Percentiles rank a stretch among this genome's conserved stretches.
Conservation (phyloP, 2,113 vertebrate species). For the Rhadina sibilatrix region DNA sequence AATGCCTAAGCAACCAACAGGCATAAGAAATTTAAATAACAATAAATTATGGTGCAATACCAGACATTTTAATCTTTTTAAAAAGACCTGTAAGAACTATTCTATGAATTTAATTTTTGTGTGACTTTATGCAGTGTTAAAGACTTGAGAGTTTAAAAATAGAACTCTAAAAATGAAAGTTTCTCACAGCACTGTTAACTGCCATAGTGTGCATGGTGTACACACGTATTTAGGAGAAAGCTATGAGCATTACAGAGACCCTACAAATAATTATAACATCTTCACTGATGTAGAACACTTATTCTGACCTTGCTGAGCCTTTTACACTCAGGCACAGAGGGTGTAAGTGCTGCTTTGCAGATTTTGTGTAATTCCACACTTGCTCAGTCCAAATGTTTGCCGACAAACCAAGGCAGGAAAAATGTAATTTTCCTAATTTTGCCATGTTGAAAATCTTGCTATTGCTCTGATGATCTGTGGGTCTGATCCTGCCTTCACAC, state of each 20-base stretch:
- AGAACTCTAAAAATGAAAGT: neutral
- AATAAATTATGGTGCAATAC: neutral
- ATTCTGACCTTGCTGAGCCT: neutral
- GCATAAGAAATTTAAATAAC: slow-evolving; percentile 21
- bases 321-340: neutral
- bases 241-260: neutral
- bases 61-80: slow-evolving; percentile 13
- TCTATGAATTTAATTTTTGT: neutral
- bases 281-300: neutral
- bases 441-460: neutral
- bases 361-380: neutral
- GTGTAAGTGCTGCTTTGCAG: neutral
- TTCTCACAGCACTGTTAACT: neutral
- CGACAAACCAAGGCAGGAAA: neutral
- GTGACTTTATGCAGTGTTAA: neutral
- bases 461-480: neutral
- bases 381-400: neutral
- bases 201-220: rapidly evolving
- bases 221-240: neutral
- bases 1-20: neutral
- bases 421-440: neutral
- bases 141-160: neutral
- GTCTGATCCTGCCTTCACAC: neutral
- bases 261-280: neutral
- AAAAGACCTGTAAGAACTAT: neutral